phyloP scores from a whole-genome alignment of 2,797 vertebrate species.

The Sarcoramphus papa region DNA sequence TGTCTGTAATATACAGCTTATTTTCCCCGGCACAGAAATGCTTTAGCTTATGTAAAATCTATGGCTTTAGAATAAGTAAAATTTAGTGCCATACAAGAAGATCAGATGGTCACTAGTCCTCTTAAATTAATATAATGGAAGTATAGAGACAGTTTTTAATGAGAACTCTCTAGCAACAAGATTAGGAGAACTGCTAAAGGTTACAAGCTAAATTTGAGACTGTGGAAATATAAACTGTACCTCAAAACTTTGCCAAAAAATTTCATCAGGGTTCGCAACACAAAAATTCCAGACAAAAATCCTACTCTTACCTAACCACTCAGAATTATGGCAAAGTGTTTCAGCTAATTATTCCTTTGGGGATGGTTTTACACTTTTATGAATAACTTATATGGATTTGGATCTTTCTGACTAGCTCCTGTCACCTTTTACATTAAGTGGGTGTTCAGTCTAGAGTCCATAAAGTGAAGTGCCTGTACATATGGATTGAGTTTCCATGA shows the following conservation, averaged over 20 bases:
- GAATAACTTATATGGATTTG: neutral
- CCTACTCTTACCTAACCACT: neutral
- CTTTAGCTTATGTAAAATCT: neutral
- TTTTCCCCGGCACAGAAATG: neutral
- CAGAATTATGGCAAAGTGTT: neutral
- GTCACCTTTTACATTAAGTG: neutral
- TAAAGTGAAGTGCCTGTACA: neutral
- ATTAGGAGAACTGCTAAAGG: neutral
- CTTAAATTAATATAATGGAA: neutral
- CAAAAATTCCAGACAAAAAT: neutral
- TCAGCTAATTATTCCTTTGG: neutral
- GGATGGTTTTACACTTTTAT: neutral
- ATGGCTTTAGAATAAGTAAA: neutral
- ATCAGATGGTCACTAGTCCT: neutral
- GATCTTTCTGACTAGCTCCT: neutral
- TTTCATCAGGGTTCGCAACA: fast-evolving
- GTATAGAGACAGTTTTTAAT: neutral
- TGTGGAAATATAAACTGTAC: neutral
- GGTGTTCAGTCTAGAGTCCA: neutral
- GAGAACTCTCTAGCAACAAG: neutral
- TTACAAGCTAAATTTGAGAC: neutral
- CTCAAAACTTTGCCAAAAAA: neutral
- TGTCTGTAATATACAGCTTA: neutral
- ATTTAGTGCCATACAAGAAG: neutral
- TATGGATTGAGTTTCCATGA: neutral